A percentile compares a stretch with the other conserved stretches of the same genome.
Evolutionary conservation across 53 echinoderm and acorn worm genomes (phyloP).

Genomic region (Paracentrotus lividus): DNA sequence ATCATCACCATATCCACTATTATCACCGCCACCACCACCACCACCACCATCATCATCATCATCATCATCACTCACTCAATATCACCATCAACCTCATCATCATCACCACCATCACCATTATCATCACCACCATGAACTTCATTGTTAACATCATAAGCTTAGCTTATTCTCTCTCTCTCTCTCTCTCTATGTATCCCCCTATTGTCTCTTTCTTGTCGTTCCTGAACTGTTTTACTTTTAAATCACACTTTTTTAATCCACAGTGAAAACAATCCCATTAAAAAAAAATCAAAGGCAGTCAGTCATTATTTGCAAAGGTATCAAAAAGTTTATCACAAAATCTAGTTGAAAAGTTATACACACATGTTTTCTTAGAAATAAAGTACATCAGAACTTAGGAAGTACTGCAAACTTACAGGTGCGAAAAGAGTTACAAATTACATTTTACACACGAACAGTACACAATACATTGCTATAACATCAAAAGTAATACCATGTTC

Average conservation of each 20-base stretch:
- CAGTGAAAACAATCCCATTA: neutral
- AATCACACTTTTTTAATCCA: neutral
- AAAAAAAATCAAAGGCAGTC: neutral
- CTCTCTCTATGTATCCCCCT: neutral
- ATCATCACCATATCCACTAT: neutral
- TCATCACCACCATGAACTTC: neutral
- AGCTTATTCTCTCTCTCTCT: neutral
- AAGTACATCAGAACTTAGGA: neutral
- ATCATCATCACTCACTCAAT: neutral
- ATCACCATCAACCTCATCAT: neutral
- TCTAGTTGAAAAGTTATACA: slow-evolving; percentile 44
- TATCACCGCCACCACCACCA: neutral
- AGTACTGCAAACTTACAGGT: slow-evolving; percentile 47
- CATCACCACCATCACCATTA: neutral
- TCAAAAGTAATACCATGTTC: neutral
- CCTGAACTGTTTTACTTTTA: neutral
- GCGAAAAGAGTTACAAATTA: neutral
- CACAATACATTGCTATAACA: neutral
- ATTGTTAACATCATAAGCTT: neutral
- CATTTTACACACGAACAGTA: neutral
- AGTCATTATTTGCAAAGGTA: slow-evolving; percentile 37
- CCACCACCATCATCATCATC: neutral
- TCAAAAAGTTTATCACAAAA: slow-evolving; percentile 49
- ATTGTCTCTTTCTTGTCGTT: neutral
- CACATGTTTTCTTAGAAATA: neutral